Evolutionary conservation across 2,888 invertebrate genomes (phyloP), one percentile per base, ranked within the genome.

Genomic region (Hypsopygia costalis): DNA sequence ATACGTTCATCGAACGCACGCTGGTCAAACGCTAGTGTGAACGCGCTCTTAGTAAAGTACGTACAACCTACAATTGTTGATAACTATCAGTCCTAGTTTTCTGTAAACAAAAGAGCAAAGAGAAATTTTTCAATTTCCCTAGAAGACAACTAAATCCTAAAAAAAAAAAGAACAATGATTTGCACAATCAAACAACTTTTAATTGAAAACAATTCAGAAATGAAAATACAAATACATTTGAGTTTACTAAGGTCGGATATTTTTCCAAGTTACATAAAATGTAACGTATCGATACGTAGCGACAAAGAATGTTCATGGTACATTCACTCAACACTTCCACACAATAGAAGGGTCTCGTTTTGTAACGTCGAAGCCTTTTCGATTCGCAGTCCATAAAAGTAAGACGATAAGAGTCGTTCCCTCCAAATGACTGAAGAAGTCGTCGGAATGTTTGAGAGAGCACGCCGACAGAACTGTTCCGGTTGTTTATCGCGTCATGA

Each of bases 301-400:
- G 65, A 69, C 74, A 76, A 78, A 74, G 67, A 70, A 59, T 61
- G 67, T 72, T 68, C 74, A 69, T 68, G 63, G 73, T 69, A 69
- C 74, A 75, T 75, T 76, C 70, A 57, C 70, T 71, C 69, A 76
- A 74, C 71, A 75, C 71, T 72, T 72, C 55, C 66, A 67, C 70
- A 78, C 79, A 82, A 81, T 77, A 62, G 78, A 82, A 81, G 75
- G 81, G 78, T 79, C 78, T 69, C 76, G 74, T 81, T 81, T 74
- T 76, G 78, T 77, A 74, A 74, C 68, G 64, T 63, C 63, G 72
- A 74, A 77, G 74, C 72, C 74, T 79, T 72, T 79, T 77, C 74
- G 78, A 82, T 82, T 82, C 78, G 69, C 77, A 80, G 72, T 77
- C 74, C 69, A 81, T 81, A 81, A 82, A 81, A 81, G 76, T 80